Evolutionary conservation across 1,140 invertebrate species (phyloP), one percentile per base, ranked within the genome.

Genomic region (Mycetomoellerius zeteki): DNA sequence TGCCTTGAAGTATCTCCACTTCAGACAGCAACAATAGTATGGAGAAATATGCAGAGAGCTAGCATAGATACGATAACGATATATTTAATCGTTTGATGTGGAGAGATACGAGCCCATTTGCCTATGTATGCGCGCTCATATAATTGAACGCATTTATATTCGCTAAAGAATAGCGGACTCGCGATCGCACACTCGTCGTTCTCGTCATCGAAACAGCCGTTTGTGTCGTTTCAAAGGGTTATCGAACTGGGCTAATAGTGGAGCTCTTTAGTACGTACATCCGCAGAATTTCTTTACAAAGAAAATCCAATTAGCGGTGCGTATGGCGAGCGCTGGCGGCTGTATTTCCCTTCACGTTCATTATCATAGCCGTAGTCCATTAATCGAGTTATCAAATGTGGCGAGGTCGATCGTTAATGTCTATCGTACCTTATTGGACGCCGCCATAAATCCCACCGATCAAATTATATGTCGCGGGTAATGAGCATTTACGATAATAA

Each of bases 131-230:
- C 54, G 37, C 60, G 27, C 69, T 21, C n/a, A 37, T 24, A 43
- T 80, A 88, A 90, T 90, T 37, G 76, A 88, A 82, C 71, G 24
- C 58, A 88, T 90, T 88, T 80, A 84, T 84, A 86, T 90, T 85
- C 78, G 65, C 30, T 71, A 76, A 86, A 72, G 47, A 60, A 43
- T 43, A 27, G 14, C 47, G 19, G 50, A 56, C 0, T 75, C 64
- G 33, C 52, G 12, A 43, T 43, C 37, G 12, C 71, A 16, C 6
- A 16, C 12, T 60, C 52, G n/a, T 37, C 56, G 30, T 60, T 58
- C 52, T 16, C 58, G 27, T 43, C 47, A 30, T 67, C 43, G 47
- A 69, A 80, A 80, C 60, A 37, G 7, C 50, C 21, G 24, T 33
- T 52, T 43, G 30, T 27, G 16, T 21, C 24, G 21, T 33, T 56